A percentile compares a stretch with the other conserved stretches of the same genome.
Evolutionary conservation across 2,888 invertebrate species (phyloP).

Genomic region (Drosophila monieri): DNA sequence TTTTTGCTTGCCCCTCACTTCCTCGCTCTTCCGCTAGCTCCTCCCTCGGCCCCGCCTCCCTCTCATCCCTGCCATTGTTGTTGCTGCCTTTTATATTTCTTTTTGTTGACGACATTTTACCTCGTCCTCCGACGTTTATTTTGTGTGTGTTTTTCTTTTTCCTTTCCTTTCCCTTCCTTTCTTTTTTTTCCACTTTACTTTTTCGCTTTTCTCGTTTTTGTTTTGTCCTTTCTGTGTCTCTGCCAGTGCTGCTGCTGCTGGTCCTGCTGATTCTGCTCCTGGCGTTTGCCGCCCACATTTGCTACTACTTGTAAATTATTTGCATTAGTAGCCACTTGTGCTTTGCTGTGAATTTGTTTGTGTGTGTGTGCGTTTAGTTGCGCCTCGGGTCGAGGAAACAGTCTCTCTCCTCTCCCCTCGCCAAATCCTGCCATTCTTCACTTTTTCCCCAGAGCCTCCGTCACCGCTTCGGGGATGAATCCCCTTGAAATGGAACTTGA

Average conservation of each 20-base stretch:
- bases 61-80: slow-evolving; percentile 34
- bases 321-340: slow-evolving; percentile 82
- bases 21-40: neutral
- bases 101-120: slow-evolving; percentile 74
- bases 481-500: slow-evolving; percentile 39
- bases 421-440: neutral
- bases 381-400: slow-evolving; percentile 38
- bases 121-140: slow-evolving; percentile 60
- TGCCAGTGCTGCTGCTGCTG: slow-evolving; percentile 27
- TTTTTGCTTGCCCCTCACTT: slow-evolving; percentile 54
- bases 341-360: slow-evolving; percentile 36
- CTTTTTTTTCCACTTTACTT: slow-evolving; percentile 5
- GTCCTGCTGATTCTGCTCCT: slow-evolving; percentile 41
- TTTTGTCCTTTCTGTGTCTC: slow-evolving; percentile 46
- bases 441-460: slow-evolving; percentile 8
- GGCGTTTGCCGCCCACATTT: slow-evolving; percentile 70
- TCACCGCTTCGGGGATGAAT: slow-evolving; percentile 38
- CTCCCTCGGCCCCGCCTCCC: neutral
- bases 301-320: slow-evolving; percentile 82
- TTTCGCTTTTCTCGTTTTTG: slow-evolving; percentile 35
- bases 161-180: slow-evolving; percentile 3
- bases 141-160: slow-evolving; percentile 38
- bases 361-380: slow-evolving; percentile 56
- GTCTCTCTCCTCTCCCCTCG: neutral
- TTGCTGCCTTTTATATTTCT: slow-evolving; percentile 44